Percentiles rank a stretch among this genome's conserved stretches.
Evolutionary conservation across 2,888 invertebrate species (phyloP).

Genomic region (Calliopum simillimum): DNA sequence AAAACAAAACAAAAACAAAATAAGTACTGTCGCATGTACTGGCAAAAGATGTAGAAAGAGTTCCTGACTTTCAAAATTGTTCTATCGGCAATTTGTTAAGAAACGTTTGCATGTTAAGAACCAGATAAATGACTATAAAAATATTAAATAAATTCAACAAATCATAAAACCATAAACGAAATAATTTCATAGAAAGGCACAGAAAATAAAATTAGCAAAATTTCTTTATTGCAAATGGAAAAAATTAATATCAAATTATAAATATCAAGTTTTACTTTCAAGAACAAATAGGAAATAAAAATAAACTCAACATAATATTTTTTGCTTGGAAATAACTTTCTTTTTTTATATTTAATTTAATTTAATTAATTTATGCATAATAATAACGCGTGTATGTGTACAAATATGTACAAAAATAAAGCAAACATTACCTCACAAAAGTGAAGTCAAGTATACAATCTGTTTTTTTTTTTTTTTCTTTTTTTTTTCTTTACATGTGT

Average conservation of each 20-base stretch:
- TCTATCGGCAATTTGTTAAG: too few relatives aligned
- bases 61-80: too few relatives aligned
- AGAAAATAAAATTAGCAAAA: neutral
- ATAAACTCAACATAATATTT: constrained; percentile 6
- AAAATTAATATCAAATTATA: too few relatives aligned
- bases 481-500: constrained; percentile 5
- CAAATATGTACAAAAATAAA: neutral
- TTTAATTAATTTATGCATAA: neutral
- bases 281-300: constrained; percentile 12
- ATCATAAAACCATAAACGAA: neutral
- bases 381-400: neutral
- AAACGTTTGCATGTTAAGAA: too few relatives aligned
- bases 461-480: too few relatives aligned
- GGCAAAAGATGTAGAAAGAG: too few relatives aligned
- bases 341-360: constrained; percentile 3
- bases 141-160: neutral
- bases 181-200: neutral
- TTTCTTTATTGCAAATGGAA: too few relatives aligned
- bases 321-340: constrained; percentile 6
- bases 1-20: neutral
- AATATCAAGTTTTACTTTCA: neutral
- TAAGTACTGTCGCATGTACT: too few relatives aligned
- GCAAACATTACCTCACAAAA: constrained; percentile 5
- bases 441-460: neutral
- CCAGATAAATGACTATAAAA: too few relatives aligned